Percentiles rank a stretch among this genome's conserved stretches.
phyloP scores from a whole-genome alignment of 2,797 vertebrate genomes.

The Molossus alvarezi region DNA sequence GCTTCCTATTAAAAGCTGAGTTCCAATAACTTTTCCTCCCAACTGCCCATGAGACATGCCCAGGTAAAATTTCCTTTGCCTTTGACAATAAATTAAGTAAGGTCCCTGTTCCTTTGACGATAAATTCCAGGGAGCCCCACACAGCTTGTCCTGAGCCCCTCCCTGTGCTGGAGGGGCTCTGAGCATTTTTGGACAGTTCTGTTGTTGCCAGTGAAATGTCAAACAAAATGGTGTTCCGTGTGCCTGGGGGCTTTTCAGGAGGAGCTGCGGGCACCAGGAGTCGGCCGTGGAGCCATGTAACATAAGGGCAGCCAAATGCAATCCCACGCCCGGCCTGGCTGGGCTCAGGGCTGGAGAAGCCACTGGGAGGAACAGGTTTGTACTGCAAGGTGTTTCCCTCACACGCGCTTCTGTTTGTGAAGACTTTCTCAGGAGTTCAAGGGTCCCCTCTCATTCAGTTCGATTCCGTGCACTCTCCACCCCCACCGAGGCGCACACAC shows the following conservation, averaged over 20 bases:
- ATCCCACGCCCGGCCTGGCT: constrained; percentile 5
- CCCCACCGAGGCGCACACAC: not conserved
- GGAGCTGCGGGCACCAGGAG: constrained; percentile 41
- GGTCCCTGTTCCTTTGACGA: not conserved
- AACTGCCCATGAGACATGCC: not conserved
- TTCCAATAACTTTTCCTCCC: not conserved
- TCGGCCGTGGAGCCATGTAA: constrained; percentile 6
- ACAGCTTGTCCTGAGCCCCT: constrained; percentile 82
- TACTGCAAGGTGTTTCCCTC: constrained; percentile 67
- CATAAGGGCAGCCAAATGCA: not conserved
- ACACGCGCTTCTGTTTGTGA: not conserved
- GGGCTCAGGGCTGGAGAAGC: not conserved
- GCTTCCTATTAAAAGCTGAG: constrained; percentile 36
- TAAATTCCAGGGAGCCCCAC: constrained; percentile 77
- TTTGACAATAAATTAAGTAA: not conserved
- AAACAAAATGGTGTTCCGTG: constrained; percentile 76
- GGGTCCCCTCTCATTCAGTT: constrained; percentile 51
- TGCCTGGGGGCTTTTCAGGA: constrained; percentile 68
- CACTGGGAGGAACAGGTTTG: constrained; percentile 6
- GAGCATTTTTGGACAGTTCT: constrained; percentile 62
- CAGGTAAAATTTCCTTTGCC: constrained; percentile 12
- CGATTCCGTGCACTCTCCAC: not conserved
- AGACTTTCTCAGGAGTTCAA: constrained; percentile 46
- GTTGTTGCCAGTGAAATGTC: constrained; percentile 86
- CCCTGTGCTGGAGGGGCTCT: constrained; percentile 31